Conservation (phyloP, 2,797 vertebrate genomes). For the Apogon talboti region DNA sequence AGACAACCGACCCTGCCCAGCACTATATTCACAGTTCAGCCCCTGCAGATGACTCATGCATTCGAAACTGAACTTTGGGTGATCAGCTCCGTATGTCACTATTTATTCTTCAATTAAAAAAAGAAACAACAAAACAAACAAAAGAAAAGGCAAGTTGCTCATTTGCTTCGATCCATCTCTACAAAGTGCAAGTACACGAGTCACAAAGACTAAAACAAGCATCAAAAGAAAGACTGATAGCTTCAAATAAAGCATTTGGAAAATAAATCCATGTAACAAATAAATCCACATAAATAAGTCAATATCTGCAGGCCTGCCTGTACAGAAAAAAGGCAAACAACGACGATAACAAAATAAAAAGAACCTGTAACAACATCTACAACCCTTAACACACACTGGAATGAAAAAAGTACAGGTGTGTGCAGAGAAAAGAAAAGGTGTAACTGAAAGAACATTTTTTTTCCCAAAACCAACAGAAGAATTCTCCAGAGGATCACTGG, state of each 20-base stretch:
- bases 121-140: constrained; percentile 4
- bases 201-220: constrained; percentile 69
- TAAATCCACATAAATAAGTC: no score
- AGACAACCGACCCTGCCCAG: constrained; percentile 18
- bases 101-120: constrained; percentile 61
- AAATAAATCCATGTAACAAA: no score
- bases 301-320: constrained; percentile 86
- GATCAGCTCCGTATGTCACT: constrained; percentile 54
- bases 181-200: constrained; percentile 83
- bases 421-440: constrained; percentile 24
- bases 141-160: constrained; percentile 73
- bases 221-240: no score
- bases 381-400: constrained; percentile 64
- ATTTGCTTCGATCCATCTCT: constrained; percentile 72
- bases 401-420: constrained; percentile 63
- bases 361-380: constrained; percentile 36
- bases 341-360: constrained; percentile 39
- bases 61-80: constrained; percentile 41
- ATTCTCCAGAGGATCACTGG: constrained; percentile 10
- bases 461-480: constrained; percentile 11
- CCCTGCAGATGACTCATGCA: constrained; percentile 37
- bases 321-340: constrained; percentile 76
- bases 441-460: constrained; percentile 23
- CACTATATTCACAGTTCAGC: constrained; percentile 33
- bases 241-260: no score